Base-by-base conservation (phyloP, 37 sponge, comb jelly and placozoan species). In the Ianthella basta region DNA sequence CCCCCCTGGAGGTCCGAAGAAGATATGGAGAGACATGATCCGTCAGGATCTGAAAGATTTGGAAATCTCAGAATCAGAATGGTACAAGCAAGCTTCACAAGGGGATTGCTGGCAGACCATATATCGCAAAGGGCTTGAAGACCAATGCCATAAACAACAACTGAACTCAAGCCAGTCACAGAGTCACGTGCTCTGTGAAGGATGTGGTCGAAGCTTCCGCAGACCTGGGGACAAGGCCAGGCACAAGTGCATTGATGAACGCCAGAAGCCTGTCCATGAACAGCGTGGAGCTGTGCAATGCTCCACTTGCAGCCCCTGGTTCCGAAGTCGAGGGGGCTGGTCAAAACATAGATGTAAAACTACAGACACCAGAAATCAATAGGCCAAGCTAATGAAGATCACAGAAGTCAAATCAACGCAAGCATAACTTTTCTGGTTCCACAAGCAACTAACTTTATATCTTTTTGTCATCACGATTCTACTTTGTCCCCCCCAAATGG, bases 241-340 rank as follows among this genome's bases (percentile, higher is more conserved):
- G 59, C 60, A 25, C 80, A 80, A 80, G 60, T 80, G 72, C 36
- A 70, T 70, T 70, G 72, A 70, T 70, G 72, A 70, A 12, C 12
- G 72, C 72, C 72, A 16, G 72, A 70, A 70, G 12, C 72, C 72
- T 70, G 72, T 70, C 5, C 72, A 70, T 70, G 72, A 70, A 12
- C 72, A 70, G 12, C 72, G n/a, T n/a, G n/a, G n/a, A n/a, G n/a
- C n/a, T n/a, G n/a, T n/a, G n/a, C n/a, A n/a, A n/a, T n/a, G n/a
- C 36, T 70, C 72, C 72, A 70, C 4, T 6, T 70, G 72, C 36
- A 70, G 72, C 12, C 72, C 34, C 29, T 70, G 72, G 72, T 70
- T 29, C 36, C 21, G 36, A 70, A 70, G 36, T 34, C 37, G 72
- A 33, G 72, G 72, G 72, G 72, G 72, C 4, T 34, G 5, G 72